These are phyloP conservation scores for Hymenochirus boettgeri DNA, from an alignment of 2,113 vertebrate species.

Conservation along the genomic window DNA sequence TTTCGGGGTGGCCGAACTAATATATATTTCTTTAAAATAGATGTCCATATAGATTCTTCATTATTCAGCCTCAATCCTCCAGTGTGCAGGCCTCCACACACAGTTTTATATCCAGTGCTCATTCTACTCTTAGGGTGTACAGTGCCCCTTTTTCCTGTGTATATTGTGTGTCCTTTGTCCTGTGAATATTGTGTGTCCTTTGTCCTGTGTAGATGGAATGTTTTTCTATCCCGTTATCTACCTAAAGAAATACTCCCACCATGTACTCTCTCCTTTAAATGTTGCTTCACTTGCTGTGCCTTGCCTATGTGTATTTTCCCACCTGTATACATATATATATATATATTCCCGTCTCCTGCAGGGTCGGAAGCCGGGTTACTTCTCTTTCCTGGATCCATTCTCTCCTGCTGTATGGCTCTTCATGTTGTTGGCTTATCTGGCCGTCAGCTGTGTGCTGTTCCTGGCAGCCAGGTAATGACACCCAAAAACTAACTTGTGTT, in stretches of 20 bases:
- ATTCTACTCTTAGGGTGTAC: too few relatives aligned
- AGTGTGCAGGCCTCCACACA: too few relatives aligned
- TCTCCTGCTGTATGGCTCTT: slow-evolving; percentile 93
- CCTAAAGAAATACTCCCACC: neutral
- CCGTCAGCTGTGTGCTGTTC: slow-evolving; percentile 89
- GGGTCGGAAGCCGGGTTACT: slow-evolving; percentile 89
- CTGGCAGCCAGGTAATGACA: slow-evolving; percentile 78
- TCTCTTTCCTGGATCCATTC: slow-evolving; percentile 92
- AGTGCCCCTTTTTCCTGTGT: too few relatives aligned
- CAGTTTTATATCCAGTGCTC: too few relatives aligned
- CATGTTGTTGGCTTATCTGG: slow-evolving; percentile 88
- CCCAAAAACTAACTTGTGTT: neutral
- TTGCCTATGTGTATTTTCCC: slow-evolving; percentile 5
- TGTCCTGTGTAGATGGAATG: neutral
- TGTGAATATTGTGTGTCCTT: neutral
- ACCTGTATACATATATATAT: slow-evolving; percentile 29
- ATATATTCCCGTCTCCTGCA: slow-evolving; percentile 48
- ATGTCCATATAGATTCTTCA: too few relatives aligned
- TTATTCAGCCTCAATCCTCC: too few relatives aligned
- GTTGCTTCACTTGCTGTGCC: neutral
- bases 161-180: too few relatives aligned
- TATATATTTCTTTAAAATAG: too few relatives aligned
- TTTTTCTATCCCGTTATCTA: neutral
- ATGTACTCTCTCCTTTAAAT: neutral
- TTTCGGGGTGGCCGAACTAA: too few relatives aligned